Conservation (phyloP, 2,797 vertebrate species). For the Sebastes cheni region DNA sequence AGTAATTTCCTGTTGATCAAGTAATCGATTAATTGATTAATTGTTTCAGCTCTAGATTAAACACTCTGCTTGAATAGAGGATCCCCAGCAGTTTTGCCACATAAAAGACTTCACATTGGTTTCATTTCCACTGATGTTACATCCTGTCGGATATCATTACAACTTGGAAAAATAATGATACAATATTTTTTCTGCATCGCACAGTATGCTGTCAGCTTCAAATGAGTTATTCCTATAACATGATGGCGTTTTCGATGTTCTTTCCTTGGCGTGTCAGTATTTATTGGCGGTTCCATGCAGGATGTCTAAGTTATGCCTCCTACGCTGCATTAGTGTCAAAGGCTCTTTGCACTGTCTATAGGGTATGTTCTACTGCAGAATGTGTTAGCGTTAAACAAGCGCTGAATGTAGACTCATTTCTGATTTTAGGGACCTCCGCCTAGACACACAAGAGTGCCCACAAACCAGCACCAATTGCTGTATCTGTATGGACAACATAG, state of each 20-base stretch:
- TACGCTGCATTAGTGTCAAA: slow-evolving; percentile 9
- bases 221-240: background rate
- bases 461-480: slow-evolving; percentile 18
- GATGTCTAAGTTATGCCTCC: background rate
- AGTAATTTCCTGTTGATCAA: background rate
- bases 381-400: slow-evolving; percentile 13
- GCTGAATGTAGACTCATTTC: slow-evolving; percentile 1
- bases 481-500: slow-evolving; percentile 35
- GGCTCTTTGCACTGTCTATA: background rate
- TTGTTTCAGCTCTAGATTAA: background rate
- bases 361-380: slow-evolving; percentile 21
- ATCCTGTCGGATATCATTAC: background rate
- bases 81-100: background rate
- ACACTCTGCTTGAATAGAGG: background rate
- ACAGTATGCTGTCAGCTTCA: background rate
- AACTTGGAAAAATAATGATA: background rate
- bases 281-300: background rate
- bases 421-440: slow-evolving; percentile 16
- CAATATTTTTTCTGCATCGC: background rate
- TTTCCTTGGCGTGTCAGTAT: background rate
- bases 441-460: background rate
- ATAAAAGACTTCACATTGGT: background rate
- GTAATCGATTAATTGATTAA: background rate
- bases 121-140: background rate
- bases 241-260: background rate